phyloP scores from a whole-genome alignment of 2,797 vertebrate genomes.

The Anomalospiza imberbis region DNA sequence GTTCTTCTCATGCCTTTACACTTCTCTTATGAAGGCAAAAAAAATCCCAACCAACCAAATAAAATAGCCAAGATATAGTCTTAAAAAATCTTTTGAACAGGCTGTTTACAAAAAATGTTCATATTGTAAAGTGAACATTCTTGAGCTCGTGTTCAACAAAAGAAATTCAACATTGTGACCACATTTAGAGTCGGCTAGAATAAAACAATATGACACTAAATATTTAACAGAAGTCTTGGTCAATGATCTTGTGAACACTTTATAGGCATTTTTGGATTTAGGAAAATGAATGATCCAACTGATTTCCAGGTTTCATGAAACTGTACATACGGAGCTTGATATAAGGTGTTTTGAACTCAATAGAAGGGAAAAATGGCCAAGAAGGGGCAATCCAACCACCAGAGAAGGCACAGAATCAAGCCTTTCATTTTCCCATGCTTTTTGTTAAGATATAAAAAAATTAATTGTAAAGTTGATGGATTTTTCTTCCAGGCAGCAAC shows the following conservation, averaged over 20 bases:
- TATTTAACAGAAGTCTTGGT: neutral
- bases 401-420: neutral
- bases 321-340: neutral
- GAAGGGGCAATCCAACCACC: neutral
- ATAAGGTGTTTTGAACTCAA: neutral
- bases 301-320: neutral
- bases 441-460: neutral
- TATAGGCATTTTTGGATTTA: neutral
- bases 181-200: neutral
- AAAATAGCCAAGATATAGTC: neutral
- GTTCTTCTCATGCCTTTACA: neutral
- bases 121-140: neutral
- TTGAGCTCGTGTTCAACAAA: neutral
- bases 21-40: neutral
- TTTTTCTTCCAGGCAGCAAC: neutral
- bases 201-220: neutral
- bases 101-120: neutral
- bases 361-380: neutral
- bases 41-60: neutral
- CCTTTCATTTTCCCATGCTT: neutral
- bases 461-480: neutral
- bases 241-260: neutral
- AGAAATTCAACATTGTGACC: neutral
- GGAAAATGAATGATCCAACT: neutral
- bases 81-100: neutral